Percentiles rank a stretch among this genome's conserved stretches.
phyloP scores from a whole-genome alignment of 2,797 vertebrate genomes.

The Gymnoscopelus microlampas region DNA sequence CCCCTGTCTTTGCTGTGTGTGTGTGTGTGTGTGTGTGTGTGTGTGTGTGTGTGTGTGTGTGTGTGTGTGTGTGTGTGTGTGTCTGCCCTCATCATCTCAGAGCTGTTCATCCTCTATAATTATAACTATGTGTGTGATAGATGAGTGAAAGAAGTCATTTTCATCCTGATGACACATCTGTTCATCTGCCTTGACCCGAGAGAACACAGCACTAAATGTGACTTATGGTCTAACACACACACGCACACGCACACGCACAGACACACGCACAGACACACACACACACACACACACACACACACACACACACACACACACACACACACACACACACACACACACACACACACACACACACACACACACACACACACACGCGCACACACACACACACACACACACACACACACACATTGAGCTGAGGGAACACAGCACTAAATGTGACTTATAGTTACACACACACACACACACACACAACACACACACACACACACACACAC shows the following conservation, averaged over 20 bases:
- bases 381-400: no score
- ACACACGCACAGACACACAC: constrained; percentile 27
- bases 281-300: constrained; percentile 1
- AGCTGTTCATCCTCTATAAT: no score
- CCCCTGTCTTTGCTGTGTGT: no score
- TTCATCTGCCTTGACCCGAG: constrained; percentile 70
- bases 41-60: no score
- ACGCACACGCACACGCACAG: background rate
- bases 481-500: background rate
- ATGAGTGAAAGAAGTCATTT: constrained; percentile 53
- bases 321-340: constrained; percentile 6
- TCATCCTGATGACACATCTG: constrained; percentile 60
- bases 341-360: background rate
- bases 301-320: constrained; percentile 29
- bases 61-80: no score
- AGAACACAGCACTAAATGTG: constrained; percentile 61
- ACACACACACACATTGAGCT: constrained; percentile 53
- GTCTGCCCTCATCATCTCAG: no score
- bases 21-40: no score
- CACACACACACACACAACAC: constrained; percentile 10
- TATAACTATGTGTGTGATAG: no score
- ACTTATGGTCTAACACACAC: constrained; percentile 31
- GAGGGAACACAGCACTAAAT: constrained; percentile 59
- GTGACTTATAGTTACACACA: constrained; percentile 53
- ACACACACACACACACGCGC: constrained; percentile 22